Evolutionary conservation across 2,797 vertebrate species (phyloP).

Genomic region (Galagoides demidoff): DNA sequence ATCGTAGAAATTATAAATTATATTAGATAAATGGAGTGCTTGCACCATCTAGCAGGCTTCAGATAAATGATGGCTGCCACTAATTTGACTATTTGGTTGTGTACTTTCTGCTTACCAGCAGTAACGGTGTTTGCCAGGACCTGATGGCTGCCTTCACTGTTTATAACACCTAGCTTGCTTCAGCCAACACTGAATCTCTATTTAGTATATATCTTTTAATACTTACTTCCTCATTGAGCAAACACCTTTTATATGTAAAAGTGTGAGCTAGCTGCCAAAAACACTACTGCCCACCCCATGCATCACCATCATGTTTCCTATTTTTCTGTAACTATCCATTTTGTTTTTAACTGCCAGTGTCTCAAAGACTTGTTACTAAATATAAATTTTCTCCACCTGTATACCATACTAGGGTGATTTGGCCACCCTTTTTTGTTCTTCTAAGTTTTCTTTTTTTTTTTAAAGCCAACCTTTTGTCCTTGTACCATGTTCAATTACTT

Average conservation of each 20-base stretch:
- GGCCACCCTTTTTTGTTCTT: not conserved
- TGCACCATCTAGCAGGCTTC: not conserved
- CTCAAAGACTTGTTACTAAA: conserved; percentile 48
- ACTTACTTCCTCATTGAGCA: not conserved
- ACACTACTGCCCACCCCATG: no score
- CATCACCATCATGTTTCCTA: not conserved
- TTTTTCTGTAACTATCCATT: not conserved
- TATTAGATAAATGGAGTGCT: not conserved
- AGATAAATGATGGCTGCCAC: not conserved
- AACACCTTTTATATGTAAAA: not conserved
- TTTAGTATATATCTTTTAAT: conserved; percentile 24
- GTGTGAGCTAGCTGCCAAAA: conserved; percentile 1
- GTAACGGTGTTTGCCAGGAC: not conserved
- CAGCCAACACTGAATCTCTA: not conserved
- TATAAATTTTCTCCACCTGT: conserved; percentile 32
- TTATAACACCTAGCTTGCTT: conserved; percentile 26
- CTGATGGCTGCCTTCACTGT: not conserved
- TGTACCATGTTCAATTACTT: not conserved
- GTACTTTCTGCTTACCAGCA: not conserved
- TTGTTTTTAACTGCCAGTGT: conserved; percentile 38
- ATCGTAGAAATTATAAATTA: not conserved
- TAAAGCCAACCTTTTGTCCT: conserved; percentile 17
- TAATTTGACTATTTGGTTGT: not conserved
- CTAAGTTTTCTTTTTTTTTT: not conserved
- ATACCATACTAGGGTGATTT: not conserved